Evolutionary conservation across 2,113 vertebrate genomes (phyloP).

Genomic region (Gracilinanus agilis): DNA sequence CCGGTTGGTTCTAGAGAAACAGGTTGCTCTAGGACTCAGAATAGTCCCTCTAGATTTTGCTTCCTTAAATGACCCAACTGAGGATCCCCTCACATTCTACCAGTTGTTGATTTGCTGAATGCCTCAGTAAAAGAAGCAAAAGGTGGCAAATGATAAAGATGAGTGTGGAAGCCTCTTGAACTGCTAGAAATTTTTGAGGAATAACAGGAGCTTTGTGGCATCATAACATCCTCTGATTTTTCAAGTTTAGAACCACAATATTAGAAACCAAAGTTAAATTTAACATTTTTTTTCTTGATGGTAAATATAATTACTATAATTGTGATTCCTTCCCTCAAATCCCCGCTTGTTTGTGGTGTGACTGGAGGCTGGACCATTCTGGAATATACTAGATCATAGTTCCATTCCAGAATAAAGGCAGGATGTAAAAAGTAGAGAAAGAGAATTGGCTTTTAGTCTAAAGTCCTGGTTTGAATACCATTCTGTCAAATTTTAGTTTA

Average conservation of each 20-base stretch:
- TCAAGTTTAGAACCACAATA: constrained; percentile 3
- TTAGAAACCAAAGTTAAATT: neutral
- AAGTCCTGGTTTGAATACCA: no score
- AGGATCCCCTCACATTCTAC: neutral
- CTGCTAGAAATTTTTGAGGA: neutral
- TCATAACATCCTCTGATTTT: neutral
- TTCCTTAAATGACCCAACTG: neutral
- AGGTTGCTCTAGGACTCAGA: neutral
- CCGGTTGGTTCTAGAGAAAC: constrained; percentile 13
- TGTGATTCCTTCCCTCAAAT: neutral
- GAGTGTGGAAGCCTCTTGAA: neutral
- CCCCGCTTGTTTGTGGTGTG: neutral
- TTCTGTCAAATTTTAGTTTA: no score
- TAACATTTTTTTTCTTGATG: neutral
- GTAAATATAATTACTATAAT: neutral
- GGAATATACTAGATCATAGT: neutral
- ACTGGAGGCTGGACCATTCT: neutral
- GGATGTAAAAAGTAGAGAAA: neutral
- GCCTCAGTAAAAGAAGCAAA: neutral
- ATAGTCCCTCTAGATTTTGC: neutral
- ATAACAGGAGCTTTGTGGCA: neutral
- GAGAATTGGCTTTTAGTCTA: neutral
- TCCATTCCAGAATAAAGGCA: neutral
- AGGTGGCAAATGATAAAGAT: rapidly evolving
- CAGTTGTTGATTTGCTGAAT: neutral